These are phyloP conservation scores for Muntiacus reevesi DNA, from an alignment of 2,113 vertebrate species.

Conservation along the genomic window DNA sequence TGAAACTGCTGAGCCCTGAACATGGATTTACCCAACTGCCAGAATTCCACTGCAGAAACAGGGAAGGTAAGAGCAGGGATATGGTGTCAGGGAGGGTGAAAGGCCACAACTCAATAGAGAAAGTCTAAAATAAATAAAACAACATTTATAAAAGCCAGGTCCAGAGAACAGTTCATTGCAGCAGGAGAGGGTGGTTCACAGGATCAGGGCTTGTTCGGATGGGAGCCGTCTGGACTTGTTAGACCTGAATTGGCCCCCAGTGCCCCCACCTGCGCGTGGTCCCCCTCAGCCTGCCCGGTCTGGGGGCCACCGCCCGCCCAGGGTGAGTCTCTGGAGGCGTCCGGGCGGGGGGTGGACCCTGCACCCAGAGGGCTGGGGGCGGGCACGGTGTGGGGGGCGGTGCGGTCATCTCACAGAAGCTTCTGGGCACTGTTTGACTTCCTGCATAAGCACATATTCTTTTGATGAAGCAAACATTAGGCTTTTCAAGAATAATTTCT, in stretches of 20 bases:
- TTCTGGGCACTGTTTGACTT: not conserved
- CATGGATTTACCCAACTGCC: not conserved
- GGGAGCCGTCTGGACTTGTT: not conserved
- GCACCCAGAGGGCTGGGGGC: not conserved
- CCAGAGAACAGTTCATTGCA: not conserved
- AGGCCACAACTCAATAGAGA: not conserved
- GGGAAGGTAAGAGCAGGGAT: not conserved
- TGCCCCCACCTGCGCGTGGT: accelerated
- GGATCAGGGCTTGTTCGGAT: accelerated
- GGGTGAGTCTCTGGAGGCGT: accelerated
- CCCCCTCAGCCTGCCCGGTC: accelerated
- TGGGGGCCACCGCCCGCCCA: accelerated
- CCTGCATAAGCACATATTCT: not conserved
- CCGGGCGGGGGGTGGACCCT: accelerated
- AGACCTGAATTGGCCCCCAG: accelerated
- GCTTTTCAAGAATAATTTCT: not conserved
- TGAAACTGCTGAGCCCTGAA: accelerated
- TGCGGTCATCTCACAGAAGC: too few relatives aligned
- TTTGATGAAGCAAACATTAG: too few relatives aligned
- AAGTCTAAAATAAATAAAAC: not conserved
- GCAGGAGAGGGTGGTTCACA: not conserved
- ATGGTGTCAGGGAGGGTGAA: accelerated
- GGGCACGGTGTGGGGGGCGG: accelerated
- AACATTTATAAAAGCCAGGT: accelerated
- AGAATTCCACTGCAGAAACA: too few relatives aligned